phyloP scores from a whole-genome alignment of 2,797 vertebrate genomes.

The Simalia tracyae region DNA sequence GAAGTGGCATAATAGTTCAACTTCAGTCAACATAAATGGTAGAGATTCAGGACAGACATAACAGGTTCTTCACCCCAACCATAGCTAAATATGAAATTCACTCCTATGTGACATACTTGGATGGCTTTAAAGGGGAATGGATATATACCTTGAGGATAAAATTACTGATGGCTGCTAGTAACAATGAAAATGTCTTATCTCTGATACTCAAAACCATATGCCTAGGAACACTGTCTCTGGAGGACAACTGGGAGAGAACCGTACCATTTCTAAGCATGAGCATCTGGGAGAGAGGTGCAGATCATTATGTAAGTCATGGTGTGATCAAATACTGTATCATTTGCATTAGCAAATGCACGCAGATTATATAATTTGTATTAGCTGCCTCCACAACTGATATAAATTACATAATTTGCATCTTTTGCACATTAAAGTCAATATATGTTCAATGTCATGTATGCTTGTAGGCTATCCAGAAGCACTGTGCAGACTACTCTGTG shows the following conservation, averaged over 20 bases:
- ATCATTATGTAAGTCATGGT: not conserved
- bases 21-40: not conserved
- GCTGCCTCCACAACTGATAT: not conserved
- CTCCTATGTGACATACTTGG: not conserved
- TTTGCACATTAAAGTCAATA: not conserved
- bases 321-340: not conserved
- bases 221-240: not conserved
- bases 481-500: not conserved
- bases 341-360: not conserved
- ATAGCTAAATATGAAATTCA: not conserved
- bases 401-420: not conserved
- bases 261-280: not conserved
- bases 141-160: not conserved
- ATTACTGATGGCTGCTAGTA: not conserved
- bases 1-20: not conserved
- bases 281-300: not conserved
- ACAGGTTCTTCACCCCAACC: not conserved
- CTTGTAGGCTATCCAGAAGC: not conserved
- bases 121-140: not conserved
- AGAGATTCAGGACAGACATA: not conserved
- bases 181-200: no score
- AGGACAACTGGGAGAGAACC: not conserved
- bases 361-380: not conserved
- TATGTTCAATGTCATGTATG: not conserved
- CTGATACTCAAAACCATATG: not conserved